These are phyloP conservation scores for Nannobrachium achirus DNA, from an alignment of 2,113 vertebrate genomes.

Conservation along the genomic window DNA sequence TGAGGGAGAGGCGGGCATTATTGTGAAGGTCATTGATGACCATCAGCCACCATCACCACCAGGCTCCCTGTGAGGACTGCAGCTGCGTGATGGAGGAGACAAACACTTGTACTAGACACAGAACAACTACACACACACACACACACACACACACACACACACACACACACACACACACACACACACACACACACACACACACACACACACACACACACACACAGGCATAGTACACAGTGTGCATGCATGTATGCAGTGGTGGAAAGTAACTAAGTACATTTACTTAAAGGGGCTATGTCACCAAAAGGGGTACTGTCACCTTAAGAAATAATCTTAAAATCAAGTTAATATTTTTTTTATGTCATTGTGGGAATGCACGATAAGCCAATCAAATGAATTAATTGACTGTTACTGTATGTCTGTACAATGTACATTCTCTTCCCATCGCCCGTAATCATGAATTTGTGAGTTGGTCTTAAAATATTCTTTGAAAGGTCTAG, in stretches of 20 bases:
- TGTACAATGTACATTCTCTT: no score
- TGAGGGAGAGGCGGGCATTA: conserved; percentile 24
- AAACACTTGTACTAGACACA: conserved; percentile 24
- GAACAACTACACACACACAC: neutral
- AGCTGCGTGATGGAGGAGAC: conserved; percentile 34
- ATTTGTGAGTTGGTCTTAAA: no score
- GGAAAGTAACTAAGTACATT: no score
- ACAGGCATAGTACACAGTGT: neutral
- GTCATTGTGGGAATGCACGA: no score
- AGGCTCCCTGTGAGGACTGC: conserved; percentile 12
- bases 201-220: neutral
- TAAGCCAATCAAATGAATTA: no score
- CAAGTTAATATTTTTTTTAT: no score
- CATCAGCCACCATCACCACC: neutral
- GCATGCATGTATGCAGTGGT: conserved; percentile 1
- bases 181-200: neutral
- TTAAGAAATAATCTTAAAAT: no score
- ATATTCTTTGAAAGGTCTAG: no score
- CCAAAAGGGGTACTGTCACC: no score
- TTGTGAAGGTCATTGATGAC: conserved; percentile 71
- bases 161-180: neutral
- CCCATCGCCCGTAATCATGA: no score
- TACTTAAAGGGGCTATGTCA: no score
- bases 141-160: neutral
- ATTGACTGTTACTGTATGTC: no score